Percentiles rank a stretch among this genome's conserved stretches.
Evolutionary conservation across 2,113 vertebrate genomes (phyloP).

Genomic region (Synodontis membranacea): DNA sequence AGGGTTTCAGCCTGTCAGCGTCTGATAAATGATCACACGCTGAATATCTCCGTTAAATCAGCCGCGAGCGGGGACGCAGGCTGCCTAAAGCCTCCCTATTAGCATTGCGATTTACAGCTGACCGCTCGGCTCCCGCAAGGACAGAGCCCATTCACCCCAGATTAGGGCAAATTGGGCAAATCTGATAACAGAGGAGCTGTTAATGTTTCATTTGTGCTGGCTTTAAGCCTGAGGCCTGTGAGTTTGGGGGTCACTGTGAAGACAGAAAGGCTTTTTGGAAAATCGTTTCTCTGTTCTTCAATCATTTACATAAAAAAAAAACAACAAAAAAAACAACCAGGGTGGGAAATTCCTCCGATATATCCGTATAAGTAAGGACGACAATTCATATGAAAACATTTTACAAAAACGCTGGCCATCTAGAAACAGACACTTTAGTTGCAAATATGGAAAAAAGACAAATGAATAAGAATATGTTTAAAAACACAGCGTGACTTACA

Average conservation of each 20-base stretch:
- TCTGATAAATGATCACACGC: constrained; percentile 76
- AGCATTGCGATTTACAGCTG: constrained; percentile 73
- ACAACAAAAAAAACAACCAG: too few relatives aligned
- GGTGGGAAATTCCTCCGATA: neutral
- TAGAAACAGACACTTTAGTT: neutral
- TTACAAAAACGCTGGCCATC: neutral
- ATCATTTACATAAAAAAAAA: too few relatives aligned
- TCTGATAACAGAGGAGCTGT: constrained; percentile 66
- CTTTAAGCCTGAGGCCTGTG: constrained; percentile 23
- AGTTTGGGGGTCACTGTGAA: neutral
- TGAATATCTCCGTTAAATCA: constrained; percentile 80
- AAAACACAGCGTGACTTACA: neutral
- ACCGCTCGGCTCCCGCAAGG: constrained; percentile 68
- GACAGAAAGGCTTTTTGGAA: too few relatives aligned
- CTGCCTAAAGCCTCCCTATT: constrained; percentile 63
- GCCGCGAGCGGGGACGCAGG: constrained; percentile 64
- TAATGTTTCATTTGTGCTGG: constrained; percentile 60
- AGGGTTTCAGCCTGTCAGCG: constrained; percentile 67
- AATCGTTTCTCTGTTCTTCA: too few relatives aligned
- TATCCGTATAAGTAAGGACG: neutral
- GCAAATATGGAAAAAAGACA: neutral
- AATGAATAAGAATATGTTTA: neutral
- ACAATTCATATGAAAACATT: neutral
- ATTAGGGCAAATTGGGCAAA: constrained; percentile 70
- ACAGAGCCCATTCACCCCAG: constrained; percentile 65